Base-by-base conservation (phyloP, 2,113 vertebrate genomes). In the Siniperca chuatsi region DNA sequence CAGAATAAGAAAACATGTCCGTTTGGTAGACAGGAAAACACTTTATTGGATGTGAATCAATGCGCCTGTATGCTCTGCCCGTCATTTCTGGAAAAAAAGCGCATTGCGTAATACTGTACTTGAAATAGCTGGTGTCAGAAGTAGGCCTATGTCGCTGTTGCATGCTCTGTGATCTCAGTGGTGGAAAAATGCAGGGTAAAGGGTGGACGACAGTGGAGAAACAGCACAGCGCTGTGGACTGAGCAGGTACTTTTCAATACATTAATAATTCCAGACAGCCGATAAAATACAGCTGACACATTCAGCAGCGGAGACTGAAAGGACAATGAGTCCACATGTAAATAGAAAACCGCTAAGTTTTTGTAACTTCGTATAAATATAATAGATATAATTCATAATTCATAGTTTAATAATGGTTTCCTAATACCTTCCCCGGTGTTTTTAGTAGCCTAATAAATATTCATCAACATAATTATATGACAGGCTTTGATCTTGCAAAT, bases 81-180 rank as follows among this genome's bases (percentile, higher is more conserved):
- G 66, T 88, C 55, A 90, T 84, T 91, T 91, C 77, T 15, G 10
- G 6, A 25, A 42, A 71, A 70, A 66, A 84, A 80, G 87, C 90
- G 87, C 93, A 93, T 93, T 95, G 94, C 93, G 92, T 95, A 94
- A 95, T 90, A 86, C 37, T 88, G 85, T 83, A 87, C 92, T 93
- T 88, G 86, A 92, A 94, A 94, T 93, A 92, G 89, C 92, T 90
- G 86, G 88, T 92, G 91, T 93, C 89, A 92, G 89, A 90, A 90
- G 87, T 82, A 75, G 84, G 90, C 78, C 84, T 71, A 65, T 89
- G 90, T 91, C 87, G 82, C 87, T 94, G 87, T 88, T 92, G 88
- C 86, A 70, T 68, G 84, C 85, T 89, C 77, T 80, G 85, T 57
- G 92, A 92, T 89, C 85, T 78, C 80, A 88, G 82, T 73, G 66